phyloP scores from a whole-genome alignment of 2,797 vertebrate species.

The Periparus ater region DNA sequence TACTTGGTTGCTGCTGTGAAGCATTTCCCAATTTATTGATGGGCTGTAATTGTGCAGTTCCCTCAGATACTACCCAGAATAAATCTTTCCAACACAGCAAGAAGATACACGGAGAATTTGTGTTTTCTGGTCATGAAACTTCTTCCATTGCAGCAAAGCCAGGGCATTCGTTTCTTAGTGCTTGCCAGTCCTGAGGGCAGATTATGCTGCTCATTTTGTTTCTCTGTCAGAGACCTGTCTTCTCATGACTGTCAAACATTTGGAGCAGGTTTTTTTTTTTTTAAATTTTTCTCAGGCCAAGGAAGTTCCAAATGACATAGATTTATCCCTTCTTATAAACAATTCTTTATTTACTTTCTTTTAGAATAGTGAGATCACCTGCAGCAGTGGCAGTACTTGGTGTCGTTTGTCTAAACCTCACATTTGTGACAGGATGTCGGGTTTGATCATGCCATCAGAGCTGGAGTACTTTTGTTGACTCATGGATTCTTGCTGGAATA shows the following conservation, averaged over 20 bases:
- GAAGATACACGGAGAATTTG: not conserved
- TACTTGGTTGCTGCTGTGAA: not conserved
- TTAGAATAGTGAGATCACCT: not conserved
- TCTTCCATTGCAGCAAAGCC: slow-evolving; percentile 56
- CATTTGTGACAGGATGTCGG: not conserved
- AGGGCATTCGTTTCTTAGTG: slow-evolving; percentile 64
- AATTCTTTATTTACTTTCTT: slow-evolving; percentile 8
- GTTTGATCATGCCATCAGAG: not conserved
- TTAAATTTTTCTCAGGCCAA: slow-evolving; percentile 28
- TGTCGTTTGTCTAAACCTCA: not conserved
- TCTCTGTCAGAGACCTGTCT: slow-evolving; percentile 58
- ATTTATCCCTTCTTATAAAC: not conserved
- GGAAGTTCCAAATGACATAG: slow-evolving; percentile 43
- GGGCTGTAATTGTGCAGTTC: not conserved
- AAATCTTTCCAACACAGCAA: slow-evolving; percentile 29
- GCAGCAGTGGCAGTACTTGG: not conserved
- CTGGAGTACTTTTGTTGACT: not conserved
- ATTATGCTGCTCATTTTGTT: slow-evolving; percentile 69
- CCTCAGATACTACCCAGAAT: slow-evolving; percentile 18
- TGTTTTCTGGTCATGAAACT: slow-evolving; percentile 63
- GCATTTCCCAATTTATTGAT: slow-evolving; percentile 3
- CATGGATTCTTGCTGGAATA: not conserved
- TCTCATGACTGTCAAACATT: slow-evolving; percentile 42
- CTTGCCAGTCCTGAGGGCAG: slow-evolving; percentile 35
- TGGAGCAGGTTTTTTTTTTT: not conserved